phyloP scores from a whole-genome alignment of 37 sponge, comb jelly and placozoan genomes.

The Diacarnus erythraeanus region DNA sequence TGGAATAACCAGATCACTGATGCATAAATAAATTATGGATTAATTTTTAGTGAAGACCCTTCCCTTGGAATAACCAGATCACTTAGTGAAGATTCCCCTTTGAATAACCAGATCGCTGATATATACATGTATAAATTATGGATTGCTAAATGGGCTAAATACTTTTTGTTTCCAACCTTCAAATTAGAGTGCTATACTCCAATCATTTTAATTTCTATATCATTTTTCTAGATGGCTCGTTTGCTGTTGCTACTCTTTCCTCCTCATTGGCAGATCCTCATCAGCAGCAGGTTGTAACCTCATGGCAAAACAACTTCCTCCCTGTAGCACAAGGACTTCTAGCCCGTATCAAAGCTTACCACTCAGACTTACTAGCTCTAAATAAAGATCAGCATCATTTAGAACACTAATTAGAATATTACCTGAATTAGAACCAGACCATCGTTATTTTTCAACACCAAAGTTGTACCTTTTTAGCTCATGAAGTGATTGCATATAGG shows the following conservation, averaged over 20 bases:
- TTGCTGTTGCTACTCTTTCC: not conserved
- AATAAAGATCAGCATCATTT: not conserved
- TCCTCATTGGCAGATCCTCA: not conserved
- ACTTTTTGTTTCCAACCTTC: no score
- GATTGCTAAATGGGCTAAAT: no score
- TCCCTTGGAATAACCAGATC: no score
- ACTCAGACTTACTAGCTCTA: slow-evolving; percentile 37
- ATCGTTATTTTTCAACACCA: not conserved
- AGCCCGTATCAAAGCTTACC: slow-evolving; percentile 27
- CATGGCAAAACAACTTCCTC: slow-evolving; percentile 71
- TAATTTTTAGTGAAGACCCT: no score
- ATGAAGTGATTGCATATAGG: not conserved
- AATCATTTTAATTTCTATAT: not conserved
- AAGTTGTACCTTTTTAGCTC: not conserved
- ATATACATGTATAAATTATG: no score
- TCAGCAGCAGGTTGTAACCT: not conserved
- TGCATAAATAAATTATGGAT: no score
- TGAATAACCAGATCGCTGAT: no score
- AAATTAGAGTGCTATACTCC: no score
- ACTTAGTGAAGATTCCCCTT: no score
- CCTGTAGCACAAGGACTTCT: slow-evolving; percentile 69
- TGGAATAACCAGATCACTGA: no score
- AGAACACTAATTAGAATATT: not conserved
- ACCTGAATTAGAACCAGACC: no score
- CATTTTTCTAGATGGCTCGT: not conserved